Base-by-base conservation (phyloP, 2,797 vertebrate species). In the Ceryle rudis region DNA sequence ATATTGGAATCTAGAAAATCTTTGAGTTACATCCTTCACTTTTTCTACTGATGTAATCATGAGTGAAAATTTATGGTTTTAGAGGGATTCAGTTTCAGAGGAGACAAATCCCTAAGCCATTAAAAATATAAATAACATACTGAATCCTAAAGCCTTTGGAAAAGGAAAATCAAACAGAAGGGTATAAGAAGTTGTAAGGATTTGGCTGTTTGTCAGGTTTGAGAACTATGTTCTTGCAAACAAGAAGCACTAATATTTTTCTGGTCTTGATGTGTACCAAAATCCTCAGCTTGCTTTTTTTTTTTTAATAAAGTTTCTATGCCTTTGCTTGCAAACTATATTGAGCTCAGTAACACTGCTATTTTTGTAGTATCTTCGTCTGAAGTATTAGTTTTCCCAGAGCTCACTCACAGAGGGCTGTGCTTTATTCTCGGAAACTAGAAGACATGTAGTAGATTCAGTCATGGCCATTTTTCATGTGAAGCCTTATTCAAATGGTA, bases 401-500 rank as follows among this genome's bases (percentile, higher is more conserved):
- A 90, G 71, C 87, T 95, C 42, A 2, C 82, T 96, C 67, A 81
- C 69, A 86, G 82, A 75, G 55, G 52, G 42, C 52, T 93, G 49
- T 65, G 67, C 84, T 95, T 95, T 92, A 94, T 91, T 95, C 51
- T 94, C 14, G 7, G 83, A 95, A 81, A 81, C 72, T 75, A 62
- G 70, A 77, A 92, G 90, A 93, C 37, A 5, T 90, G 86, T 67
- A 79, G 92, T 83, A 96, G 91, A 75, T 90, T 89, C 92, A 93
- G 93, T 91, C 83, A 81, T 89, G 71, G 82, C 74, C 69, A 96
- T 89, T 97, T 97, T 96, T 97, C 81, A 81, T 89, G 80, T 94
- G 89, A 98, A 95, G 89, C 77, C 89, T 97, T 95, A 95, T 95
- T 97, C 96, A 96, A 96, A 95, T 95, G 93, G 90, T 94, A 96